phyloP scores from a whole-genome alignment of 1,140 invertebrate species.

The Drepana arcuata region DNA sequence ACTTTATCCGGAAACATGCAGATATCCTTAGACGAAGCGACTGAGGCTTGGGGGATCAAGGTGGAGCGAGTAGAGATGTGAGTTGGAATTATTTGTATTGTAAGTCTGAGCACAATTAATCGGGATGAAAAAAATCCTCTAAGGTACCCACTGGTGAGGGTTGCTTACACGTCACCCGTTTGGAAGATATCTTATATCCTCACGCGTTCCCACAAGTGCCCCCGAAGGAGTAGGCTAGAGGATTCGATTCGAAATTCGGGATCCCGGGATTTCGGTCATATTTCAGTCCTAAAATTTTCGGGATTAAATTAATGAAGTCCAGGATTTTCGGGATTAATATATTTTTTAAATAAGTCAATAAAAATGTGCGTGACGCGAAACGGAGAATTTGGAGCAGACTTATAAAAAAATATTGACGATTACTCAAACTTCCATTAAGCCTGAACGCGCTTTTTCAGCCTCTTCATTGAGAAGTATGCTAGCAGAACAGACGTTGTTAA shows the following conservation, averaged over 20 bases:
- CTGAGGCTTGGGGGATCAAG: conserved; percentile 97
- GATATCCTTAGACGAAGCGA: conserved; percentile 89
- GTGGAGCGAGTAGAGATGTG: conserved; percentile 97
- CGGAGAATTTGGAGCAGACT: too few relatives aligned
- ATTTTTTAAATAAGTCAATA: background rate
- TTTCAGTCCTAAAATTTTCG: background rate
- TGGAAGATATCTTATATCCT: too few relatives aligned
- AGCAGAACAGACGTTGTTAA: background rate
- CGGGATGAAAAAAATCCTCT: too few relatives aligned
- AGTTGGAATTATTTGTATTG: conserved; percentile 51
- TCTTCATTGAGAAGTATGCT: background rate
- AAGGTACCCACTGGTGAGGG: too few relatives aligned
- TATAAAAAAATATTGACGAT: background rate
- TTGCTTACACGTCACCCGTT: too few relatives aligned
- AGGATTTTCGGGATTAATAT: background rate
- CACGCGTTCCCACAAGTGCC: too few relatives aligned
- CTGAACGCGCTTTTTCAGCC: background rate
- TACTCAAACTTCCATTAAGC: background rate
- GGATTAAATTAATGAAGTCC: background rate
- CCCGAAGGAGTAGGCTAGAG: too few relatives aligned
- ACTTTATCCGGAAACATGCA: conserved; percentile 92
- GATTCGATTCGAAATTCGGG: background rate
- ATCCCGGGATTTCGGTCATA: background rate
- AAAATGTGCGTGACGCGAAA: background rate
- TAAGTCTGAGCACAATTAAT: too few relatives aligned